Evolutionary conservation across 1,140 invertebrate genomes (phyloP).

Genomic region (Drosophila malerkotliana): DNA sequence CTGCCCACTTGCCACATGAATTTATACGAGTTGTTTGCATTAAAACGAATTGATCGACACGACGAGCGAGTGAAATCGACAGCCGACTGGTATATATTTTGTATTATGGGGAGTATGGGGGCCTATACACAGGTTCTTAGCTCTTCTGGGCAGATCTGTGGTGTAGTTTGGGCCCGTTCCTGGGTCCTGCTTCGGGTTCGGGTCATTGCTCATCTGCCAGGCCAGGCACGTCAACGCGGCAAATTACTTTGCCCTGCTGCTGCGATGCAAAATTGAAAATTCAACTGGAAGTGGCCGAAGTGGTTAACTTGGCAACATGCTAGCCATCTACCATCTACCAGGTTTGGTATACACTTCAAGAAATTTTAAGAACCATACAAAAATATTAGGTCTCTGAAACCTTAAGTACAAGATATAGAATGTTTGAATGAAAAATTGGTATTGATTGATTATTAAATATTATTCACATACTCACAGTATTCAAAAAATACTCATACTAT

Average conservation of each 20-base stretch:
- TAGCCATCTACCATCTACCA: constrained; percentile 35
- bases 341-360: neutral
- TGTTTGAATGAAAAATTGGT: no score
- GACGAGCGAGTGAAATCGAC: constrained; percentile 58
- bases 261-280: constrained; percentile 80
- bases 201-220: constrained; percentile 80
- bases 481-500: no score
- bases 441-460: no score
- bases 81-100: constrained; percentile 3
- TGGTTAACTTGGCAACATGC: constrained; percentile 80
- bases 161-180: constrained; percentile 2
- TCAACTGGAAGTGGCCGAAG: constrained; percentile 56
- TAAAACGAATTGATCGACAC: constrained; percentile 81
- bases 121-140: neutral
- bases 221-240: constrained; percentile 80
- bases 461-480: no score
- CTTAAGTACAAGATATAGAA: no score
- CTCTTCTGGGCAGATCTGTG: neutral
- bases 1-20: constrained; percentile 74
- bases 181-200: constrained; percentile 41
- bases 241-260: constrained; percentile 74
- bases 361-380: neutral
- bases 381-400: no score
- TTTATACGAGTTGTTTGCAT: constrained; percentile 82
- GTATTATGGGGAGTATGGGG: neutral